Conservation (phyloP, 2,797 vertebrate species). For the Lagodon rhomboides region DNA sequence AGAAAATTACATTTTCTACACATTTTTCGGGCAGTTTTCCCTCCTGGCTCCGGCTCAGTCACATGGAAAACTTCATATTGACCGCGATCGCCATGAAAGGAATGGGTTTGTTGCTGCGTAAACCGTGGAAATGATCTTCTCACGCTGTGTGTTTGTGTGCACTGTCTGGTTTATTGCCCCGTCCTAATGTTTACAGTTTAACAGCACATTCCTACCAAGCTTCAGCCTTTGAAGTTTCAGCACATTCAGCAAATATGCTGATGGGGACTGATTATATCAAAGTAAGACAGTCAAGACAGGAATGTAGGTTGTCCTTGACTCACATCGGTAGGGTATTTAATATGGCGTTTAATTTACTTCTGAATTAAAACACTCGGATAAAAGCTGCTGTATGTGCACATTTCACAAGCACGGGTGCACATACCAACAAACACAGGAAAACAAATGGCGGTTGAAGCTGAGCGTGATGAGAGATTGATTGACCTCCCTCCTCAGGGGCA, state of each 20-base stretch:
- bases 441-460: constrained; percentile 4
- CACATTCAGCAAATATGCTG: constrained; percentile 43
- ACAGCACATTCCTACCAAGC: constrained; percentile 58
- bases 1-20: constrained; percentile 57
- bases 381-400: background rate
- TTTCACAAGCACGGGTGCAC: constrained; percentile 3
- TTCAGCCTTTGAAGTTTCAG: constrained; percentile 48
- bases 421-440: constrained; percentile 14
- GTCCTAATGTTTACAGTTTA: constrained; percentile 56
- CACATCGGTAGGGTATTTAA: background rate
- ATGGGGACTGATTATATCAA: constrained; percentile 34
- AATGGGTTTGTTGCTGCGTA: constrained; percentile 54
- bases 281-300: background rate
- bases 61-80: constrained; percentile 47
- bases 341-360: background rate
- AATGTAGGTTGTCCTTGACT: constrained; percentile 5
- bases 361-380: background rate
- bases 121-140: constrained; percentile 52
- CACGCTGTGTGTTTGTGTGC: constrained; percentile 56
- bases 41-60: constrained; percentile 34
- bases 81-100: constrained; percentile 43
- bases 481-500: constrained; percentile 37
- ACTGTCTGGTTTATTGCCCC: constrained; percentile 43
- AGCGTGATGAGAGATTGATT: constrained; percentile 39
- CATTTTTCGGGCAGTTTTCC: constrained; percentile 34